Evolutionary conservation across 2,888 invertebrate genomes (phyloP).

Genomic region (Drosophila anceps): DNA sequence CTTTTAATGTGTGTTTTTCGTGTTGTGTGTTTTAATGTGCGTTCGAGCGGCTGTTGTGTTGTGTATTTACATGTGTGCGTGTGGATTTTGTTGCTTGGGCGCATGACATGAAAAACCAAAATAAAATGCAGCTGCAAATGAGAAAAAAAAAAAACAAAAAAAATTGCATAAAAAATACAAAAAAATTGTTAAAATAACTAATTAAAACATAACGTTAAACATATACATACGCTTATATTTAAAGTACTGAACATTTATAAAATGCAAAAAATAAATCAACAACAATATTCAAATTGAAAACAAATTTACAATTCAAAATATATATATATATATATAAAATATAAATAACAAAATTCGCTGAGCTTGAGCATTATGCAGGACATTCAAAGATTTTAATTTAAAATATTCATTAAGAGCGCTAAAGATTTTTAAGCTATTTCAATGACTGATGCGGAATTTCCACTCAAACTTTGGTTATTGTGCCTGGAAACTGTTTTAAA

Average conservation of each 20-base stretch:
- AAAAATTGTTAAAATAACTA: slow-evolving; percentile 3
- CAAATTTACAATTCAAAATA: not conserved
- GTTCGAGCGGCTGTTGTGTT: not conserved
- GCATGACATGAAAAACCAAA: slow-evolving; percentile 41
- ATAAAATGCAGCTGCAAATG: slow-evolving; percentile 44
- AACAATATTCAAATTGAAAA: slow-evolving; percentile 18
- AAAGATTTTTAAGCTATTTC: not conserved
- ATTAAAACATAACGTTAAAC: not conserved
- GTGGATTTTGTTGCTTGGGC: slow-evolving; percentile 19
- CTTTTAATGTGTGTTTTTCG: slow-evolving; percentile 4
- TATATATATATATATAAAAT: slow-evolving; percentile 1
- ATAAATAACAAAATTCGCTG: not conserved
- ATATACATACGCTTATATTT: slow-evolving; percentile 7
- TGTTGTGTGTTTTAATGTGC: slow-evolving; percentile 7
- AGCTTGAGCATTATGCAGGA: slow-evolving; percentile 20
- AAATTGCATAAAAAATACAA: not conserved
- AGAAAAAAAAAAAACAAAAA: slow-evolving; percentile 23
- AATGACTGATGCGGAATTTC: not conserved
- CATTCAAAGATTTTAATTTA: not conserved
- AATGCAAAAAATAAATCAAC: slow-evolving; percentile 17
- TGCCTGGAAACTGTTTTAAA: too few relatives aligned
- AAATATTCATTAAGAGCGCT: too few relatives aligned
- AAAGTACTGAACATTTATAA: slow-evolving; percentile 1
- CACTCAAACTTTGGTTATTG: too few relatives aligned
- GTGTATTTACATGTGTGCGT: slow-evolving; percentile 32